Evolutionary conservation across 1,140 invertebrate species (phyloP), one percentile per base, ranked within the genome.

Genomic region (Nasonia giraulti): DNA sequence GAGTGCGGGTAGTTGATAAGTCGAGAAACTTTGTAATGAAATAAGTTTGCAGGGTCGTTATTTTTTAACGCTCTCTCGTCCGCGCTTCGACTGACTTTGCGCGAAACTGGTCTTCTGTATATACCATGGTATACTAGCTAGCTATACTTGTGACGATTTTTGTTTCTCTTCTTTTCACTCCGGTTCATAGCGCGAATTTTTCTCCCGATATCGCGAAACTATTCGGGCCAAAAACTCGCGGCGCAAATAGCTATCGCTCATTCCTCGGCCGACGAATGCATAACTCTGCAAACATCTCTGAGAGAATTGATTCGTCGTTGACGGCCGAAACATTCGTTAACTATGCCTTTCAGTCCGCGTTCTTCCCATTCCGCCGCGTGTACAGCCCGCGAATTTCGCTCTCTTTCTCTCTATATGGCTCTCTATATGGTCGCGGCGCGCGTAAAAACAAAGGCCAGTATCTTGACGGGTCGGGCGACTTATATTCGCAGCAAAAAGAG

Each of bases 21-120:
- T 62, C 27, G 37, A 11, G 11, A 80, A 80, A 82, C 20, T 83
- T 83, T 77, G 66, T 76, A 77, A 76, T 75, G 33, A 77, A 76
- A 69, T 69, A 77, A 83, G 55, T 83, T 83, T 27, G 17, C 17
- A 2, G 55, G 17, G 1, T 6, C 55, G 17, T 62, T 62, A 62
- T 62, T 62, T 62, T 62, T 62, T 62, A 62, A 62, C 55, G 55
- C 17, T 4, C 33, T 37, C 4, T 5, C 33, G 1, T 27, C 27
- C 1, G 27, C 17, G 17, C 14, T 62, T 62, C 55, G 17, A 4
- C 14, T 62, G 55, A 62, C 17, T 20, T 62, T 62, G 17, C 20
- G 17, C 20, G 0, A 17, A 55, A n/a, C 33, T 5, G 55, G 17
- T 27, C 6, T 62, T 62, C 47, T 17, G 1, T 2, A 50, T 14